Conservation (phyloP, 2,113 vertebrate genomes). For the Oceanites oceanicus region DNA sequence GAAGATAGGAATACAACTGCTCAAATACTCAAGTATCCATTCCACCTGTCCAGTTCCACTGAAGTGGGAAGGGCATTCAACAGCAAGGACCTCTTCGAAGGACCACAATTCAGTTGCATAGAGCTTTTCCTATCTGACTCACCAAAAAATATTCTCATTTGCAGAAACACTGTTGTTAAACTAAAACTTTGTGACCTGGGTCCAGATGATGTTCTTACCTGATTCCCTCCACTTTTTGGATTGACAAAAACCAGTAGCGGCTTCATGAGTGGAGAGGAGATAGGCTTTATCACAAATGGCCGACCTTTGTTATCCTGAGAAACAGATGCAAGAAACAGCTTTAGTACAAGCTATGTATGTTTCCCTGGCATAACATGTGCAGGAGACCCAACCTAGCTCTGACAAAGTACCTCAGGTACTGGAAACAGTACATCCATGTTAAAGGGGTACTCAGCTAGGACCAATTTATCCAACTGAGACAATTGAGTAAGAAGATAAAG, state of each 20-base stretch:
- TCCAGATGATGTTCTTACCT: slow-evolving; percentile 64
- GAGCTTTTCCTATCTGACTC: neutral
- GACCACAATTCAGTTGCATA: neutral
- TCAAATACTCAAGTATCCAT: neutral
- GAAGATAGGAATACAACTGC: neutral
- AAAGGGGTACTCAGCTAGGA: neutral
- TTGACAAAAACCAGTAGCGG: slow-evolving; percentile 84
- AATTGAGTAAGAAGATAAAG: neutral
- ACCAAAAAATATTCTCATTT: neutral
- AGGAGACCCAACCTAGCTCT: neutral
- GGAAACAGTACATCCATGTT: neutral
- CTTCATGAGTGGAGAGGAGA: slow-evolving; percentile 84
- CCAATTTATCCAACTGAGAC: neutral
- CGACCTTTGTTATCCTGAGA: slow-evolving; percentile 80
- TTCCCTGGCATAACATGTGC: neutral
- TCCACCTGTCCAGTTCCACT: neutral
- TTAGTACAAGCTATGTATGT: neutral
- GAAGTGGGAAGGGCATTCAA: neutral
- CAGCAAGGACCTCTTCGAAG: neutral
- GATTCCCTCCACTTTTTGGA: slow-evolving; percentile 85
- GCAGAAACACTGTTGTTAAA: neutral
- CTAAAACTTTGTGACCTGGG: neutral
- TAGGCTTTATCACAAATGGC: slow-evolving; percentile 83
- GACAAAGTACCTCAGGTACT: neutral
- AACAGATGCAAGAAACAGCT: neutral